Evolutionary conservation across 2,888 invertebrate genomes (phyloP).

Genomic region (Hydriomena furcata): DNA sequence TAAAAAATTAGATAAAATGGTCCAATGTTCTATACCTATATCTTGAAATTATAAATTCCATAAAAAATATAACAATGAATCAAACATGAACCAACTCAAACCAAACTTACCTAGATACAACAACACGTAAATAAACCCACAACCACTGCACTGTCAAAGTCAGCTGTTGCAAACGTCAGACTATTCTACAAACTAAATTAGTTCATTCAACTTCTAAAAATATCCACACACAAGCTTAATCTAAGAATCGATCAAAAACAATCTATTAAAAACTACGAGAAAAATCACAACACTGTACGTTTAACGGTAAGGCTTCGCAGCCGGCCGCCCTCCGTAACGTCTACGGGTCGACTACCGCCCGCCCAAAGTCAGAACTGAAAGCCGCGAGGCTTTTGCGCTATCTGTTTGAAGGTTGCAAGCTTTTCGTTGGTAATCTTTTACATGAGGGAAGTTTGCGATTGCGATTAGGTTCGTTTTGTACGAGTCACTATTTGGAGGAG

Average conservation of each 20-base stretch:
- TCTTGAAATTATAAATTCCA: neutral
- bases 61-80: neutral
- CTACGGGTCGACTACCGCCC: constrained; percentile 64
- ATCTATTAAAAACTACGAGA: constrained; percentile 18
- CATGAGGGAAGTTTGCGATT: constrained; percentile 21
- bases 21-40: too few species aligned
- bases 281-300: constrained; percentile 41
- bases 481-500: too few species aligned
- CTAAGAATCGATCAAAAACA: constrained; percentile 22
- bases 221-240: constrained; percentile 28
- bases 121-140: constrained; percentile 35
- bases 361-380: constrained; percentile 41
- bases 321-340: constrained; percentile 60
- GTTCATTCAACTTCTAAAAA: constrained; percentile 42
- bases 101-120: constrained; percentile 23
- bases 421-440: constrained; percentile 26
- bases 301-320: constrained; percentile 43
- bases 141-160: constrained; percentile 43
- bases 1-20: too few species aligned
- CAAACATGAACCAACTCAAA: constrained; percentile 22
- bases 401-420: constrained; percentile 33
- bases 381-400: constrained; percentile 40
- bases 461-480: constrained; percentile 1
- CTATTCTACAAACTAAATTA: constrained; percentile 15
- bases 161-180: constrained; percentile 42